These are phyloP conservation scores for Buathra laborator DNA, from an alignment of 2,888 invertebrate species.

Conservation along the genomic window DNA sequence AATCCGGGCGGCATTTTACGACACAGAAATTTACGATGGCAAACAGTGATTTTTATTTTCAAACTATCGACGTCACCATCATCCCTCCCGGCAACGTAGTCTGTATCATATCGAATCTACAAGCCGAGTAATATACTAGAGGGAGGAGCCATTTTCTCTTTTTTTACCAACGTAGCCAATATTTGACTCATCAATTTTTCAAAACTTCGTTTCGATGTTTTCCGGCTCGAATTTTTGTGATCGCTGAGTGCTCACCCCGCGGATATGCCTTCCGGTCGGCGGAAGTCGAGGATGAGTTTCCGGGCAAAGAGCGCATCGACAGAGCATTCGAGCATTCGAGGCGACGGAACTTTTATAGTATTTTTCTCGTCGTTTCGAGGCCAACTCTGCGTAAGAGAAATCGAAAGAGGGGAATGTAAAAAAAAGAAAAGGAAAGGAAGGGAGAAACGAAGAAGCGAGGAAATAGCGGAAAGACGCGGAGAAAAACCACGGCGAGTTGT, in stretches of 20 bases:
- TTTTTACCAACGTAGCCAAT: not conserved
- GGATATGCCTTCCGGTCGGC: not conserved
- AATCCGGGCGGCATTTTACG: not conserved
- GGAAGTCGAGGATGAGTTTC: not conserved
- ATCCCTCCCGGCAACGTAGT: not conserved
- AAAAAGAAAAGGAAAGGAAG: not conserved
- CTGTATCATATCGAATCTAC: not conserved
- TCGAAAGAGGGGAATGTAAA: slow-evolving; percentile 1
- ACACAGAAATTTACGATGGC: slow-evolving; percentile 14
- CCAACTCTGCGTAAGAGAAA: slow-evolving; percentile 7
- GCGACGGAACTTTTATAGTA: not conserved
- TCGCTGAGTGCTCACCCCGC: not conserved
- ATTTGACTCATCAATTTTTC: slow-evolving; percentile 25
- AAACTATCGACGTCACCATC: not conserved
- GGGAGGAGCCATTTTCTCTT: not conserved
- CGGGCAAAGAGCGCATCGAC: not conserved
- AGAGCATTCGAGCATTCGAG: not conserved
- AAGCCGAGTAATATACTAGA: not conserved
- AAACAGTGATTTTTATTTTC: slow-evolving; percentile 9
- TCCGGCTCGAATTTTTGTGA: slow-evolving; percentile 2
- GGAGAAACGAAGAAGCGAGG: not conserved
- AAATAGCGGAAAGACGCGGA: slow-evolving; percentile 6
- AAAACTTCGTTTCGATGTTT: slow-evolving; percentile 9
- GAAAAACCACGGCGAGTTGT: slow-evolving; percentile 10
- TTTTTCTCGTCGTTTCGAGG: not conserved